These are phyloP conservation scores for Morinoia aosen DNA, from an alignment of 2,888 invertebrate genomes.

Conservation along the genomic window DNA sequence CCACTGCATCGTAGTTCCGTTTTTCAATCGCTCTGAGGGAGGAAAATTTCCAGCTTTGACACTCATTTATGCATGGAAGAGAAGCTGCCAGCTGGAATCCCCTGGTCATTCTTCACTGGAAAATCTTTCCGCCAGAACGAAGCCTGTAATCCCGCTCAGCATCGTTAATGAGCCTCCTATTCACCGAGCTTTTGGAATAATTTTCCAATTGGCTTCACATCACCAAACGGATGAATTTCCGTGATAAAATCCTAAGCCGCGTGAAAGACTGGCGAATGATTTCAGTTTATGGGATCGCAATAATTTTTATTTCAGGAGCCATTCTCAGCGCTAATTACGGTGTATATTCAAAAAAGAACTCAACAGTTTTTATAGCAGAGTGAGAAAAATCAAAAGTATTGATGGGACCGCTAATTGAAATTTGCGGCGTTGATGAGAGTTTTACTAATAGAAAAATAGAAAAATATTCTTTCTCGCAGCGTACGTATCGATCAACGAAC, in stretches of 20 bases:
- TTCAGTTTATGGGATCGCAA: not conserved
- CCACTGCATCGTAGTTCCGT: not conserved
- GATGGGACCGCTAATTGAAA: not conserved
- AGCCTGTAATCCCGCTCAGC: slow-evolving; percentile 43
- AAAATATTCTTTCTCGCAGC: not conserved
- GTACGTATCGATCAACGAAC: not conserved
- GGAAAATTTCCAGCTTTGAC: slow-evolving; percentile 24
- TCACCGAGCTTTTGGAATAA: slow-evolving; percentile 30
- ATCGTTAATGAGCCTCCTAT: slow-evolving; percentile 32
- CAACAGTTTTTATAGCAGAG: not conserved
- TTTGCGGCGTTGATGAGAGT: not conserved
- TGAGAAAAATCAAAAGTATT: not conserved
- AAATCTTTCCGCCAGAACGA: slow-evolving; percentile 43
- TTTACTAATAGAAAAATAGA: not conserved
- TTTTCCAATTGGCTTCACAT: slow-evolving; percentile 37
- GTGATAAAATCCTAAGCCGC: not conserved
- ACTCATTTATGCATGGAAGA: slow-evolving; percentile 45
- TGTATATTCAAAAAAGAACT: slow-evolving; percentile 2
- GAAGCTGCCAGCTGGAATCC: slow-evolving; percentile 35
- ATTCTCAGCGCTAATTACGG: slow-evolving; percentile 17
- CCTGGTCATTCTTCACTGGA: slow-evolving; percentile 44
- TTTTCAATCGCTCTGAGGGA: slow-evolving; percentile 18
- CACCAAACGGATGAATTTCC: slow-evolving; percentile 15
- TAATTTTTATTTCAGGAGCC: not conserved
- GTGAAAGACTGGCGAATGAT: not conserved